Base-by-base conservation (phyloP, 92 coral and sea anemone genomes). In the Zoanthus gigantus region DNA sequence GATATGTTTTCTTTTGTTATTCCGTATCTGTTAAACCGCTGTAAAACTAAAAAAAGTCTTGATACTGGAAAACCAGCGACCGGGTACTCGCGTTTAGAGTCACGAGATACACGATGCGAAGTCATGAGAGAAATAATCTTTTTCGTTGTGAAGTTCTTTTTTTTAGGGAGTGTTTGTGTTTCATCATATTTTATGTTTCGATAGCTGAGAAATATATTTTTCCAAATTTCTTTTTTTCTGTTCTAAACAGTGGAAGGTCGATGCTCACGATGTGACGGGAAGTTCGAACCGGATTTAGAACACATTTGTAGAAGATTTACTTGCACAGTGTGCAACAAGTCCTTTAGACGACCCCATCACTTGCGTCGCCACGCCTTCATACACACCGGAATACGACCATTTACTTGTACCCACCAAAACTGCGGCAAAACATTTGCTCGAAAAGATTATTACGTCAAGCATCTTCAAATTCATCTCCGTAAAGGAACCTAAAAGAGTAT, bases 351-450 rank as follows among this genome's bases (percentile, higher is more conserved):
- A 7, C 82, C 31, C 67, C 82, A 77, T 30, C 82, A 77, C 54
- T 54, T 77, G 10, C 37, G 67, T 28, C 85, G 85, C 14, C 85
- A 81, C 75, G 15, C 74, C 11, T 67, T 81, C 74, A 81, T 81
- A 23, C 92, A 90, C 50, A 90, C 89, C 58, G 92, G 92, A 30
- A 56, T 77, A 61, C 79, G 86, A 47, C 92, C 92, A 0, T 90
- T 77, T 53, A 86, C 74, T 13, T 90, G 92, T 44, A 90, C 65
- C 56, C 86, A 50, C 16, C 79, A 71, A 34, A 72, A 90, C 54
- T 90, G 92, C 68, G 92, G 92, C 13, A 90, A 90, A 83, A 78
- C 92, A 16, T 90, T 90, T 61, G 89, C 92, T 5, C 72, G 89
- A 47, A 88, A 88, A 31, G 88, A 90, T 80, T 84, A 88, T 78